Conservation (phyloP, 2,113 vertebrate genomes). For the Phaethornis superciliosus region DNA sequence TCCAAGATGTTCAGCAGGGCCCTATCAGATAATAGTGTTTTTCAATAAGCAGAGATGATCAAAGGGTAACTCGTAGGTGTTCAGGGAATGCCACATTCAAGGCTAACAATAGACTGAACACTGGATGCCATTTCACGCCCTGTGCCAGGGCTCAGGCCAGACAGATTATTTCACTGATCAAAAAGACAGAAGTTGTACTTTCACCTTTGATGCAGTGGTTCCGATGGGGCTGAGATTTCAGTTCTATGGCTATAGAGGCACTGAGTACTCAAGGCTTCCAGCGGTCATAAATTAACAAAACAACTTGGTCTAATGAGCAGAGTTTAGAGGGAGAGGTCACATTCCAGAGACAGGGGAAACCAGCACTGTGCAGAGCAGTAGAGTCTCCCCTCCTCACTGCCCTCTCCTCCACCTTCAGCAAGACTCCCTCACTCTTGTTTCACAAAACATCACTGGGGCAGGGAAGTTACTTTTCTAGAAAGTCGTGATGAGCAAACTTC, state of each 20-base stretch:
- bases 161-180: slow-evolving; percentile 26
- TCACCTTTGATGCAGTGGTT: not conserved
- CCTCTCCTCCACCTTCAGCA: not conserved
- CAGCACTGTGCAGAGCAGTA: rapidly evolving
- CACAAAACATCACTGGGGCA: not conserved
- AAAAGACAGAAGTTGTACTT: not conserved
- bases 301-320: not conserved
- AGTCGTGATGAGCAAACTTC: not conserved
- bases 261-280: not conserved
- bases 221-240: not conserved
- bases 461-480: not conserved
- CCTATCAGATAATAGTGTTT: not conserved
- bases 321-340: not conserved
- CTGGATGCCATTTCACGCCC: not conserved
- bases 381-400: not conserved
- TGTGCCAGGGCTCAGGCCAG: not conserved
- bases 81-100: not conserved
- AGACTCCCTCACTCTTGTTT: not conserved
- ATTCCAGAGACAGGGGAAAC: not conserved
- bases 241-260: not conserved
- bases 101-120: not conserved
- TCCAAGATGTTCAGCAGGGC: not conserved
- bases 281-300: not conserved
- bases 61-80: not conserved
- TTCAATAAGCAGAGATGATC: not conserved